Evolutionary conservation across 2,797 vertebrate species (phyloP).

Genomic region (Hydrolagus colliei): DNA sequence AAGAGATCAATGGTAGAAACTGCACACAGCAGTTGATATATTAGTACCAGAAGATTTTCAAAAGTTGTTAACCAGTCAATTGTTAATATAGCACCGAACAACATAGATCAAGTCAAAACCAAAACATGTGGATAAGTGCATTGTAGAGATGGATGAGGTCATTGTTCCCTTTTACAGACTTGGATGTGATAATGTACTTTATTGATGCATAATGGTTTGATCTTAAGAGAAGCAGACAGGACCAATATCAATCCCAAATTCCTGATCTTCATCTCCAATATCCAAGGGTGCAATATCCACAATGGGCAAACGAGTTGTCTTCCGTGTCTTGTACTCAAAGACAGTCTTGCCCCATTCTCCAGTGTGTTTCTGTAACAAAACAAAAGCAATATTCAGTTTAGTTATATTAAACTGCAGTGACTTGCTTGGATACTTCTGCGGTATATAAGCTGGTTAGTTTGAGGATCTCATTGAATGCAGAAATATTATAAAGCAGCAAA

Average conservation of each 20-base stretch:
- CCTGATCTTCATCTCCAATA: constrained; percentile 76
- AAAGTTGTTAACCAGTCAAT: background rate
- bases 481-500: no score
- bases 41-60: background rate
- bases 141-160: background rate
- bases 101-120: background rate
- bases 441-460: no score
- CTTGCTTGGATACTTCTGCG: no score
- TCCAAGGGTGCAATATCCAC: constrained; percentile 82
- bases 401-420: no score
- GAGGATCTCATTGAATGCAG: no score
- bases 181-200: background rate
- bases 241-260: constrained; percentile 87
- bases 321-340: constrained; percentile 83
- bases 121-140: constrained; percentile 21
- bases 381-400: constrained; percentile 13
- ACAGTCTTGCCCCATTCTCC: constrained; percentile 76
- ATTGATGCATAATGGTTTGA: background rate
- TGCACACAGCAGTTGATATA: background rate
- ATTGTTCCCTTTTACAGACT: background rate
- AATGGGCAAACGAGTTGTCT: constrained; percentile 73
- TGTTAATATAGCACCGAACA: no score
- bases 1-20: background rate
- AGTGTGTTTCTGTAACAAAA: constrained; percentile 63
- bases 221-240: constrained; percentile 90